These are phyloP conservation scores for Palythoa caribaeorum DNA, from an alignment of 92 coral and sea anemone species.

Conservation along the genomic window DNA sequence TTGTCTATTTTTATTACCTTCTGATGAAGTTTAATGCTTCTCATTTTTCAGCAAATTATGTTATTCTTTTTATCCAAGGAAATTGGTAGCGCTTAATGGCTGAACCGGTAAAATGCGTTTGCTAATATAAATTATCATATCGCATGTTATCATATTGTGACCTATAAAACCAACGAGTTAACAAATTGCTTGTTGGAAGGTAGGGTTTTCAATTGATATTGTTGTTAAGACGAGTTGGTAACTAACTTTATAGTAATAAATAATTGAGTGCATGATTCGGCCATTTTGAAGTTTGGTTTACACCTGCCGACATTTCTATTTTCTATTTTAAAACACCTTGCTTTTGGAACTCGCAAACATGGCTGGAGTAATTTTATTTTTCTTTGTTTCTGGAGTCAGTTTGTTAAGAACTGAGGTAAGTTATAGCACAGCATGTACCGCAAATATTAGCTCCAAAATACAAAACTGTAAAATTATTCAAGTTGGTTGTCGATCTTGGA, in stretches of 20 bases:
- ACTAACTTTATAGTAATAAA: neutral
- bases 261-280: neutral
- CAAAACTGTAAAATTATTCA: neutral
- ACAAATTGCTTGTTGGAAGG: neutral
- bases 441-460: neutral
- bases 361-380: neutral
- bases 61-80: no score
- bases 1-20: no score
- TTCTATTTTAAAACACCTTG: neutral
- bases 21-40: no score
- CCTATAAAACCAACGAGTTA: no score
- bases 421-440: neutral
- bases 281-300: neutral
- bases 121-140: no score
- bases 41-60: no score
- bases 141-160: no score
- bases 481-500: neutral
- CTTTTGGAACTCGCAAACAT: constrained; percentile 5
- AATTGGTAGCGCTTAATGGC: no score
- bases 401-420: constrained; percentile 19
- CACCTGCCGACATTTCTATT: constrained; percentile 9
- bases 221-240: constrained; percentile 24
- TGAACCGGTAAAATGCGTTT: no score
- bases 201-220: neutral
- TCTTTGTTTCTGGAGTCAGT: neutral